Base-by-base conservation (phyloP, 2,888 invertebrate genomes). In the Agelastica alni region DNA sequence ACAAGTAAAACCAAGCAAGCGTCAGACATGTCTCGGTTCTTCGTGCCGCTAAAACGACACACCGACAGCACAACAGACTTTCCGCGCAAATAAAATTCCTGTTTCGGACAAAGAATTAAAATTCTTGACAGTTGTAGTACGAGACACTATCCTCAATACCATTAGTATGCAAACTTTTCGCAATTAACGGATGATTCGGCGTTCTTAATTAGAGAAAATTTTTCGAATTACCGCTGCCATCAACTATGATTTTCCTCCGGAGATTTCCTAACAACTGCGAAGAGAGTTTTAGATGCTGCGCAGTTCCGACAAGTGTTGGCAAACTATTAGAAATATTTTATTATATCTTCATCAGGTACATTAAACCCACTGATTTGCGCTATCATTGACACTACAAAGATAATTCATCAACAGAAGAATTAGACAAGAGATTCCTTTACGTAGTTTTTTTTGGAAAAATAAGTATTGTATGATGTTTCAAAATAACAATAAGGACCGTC, bases 21-120 rank as follows among this genome's bases (percentile, higher is more conserved):
- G 74, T 75, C 73, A 75, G 71, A 71, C 75, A 74, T 75, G 74
- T 74, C 73, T 72, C 70, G 70, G 68, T 17, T 39, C 73, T 69
- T 71, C 73, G 73, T 74, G 73, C 72, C 71, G 68, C 66, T 70
- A 69, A 67, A 72, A 72, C 72, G 69, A 71, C 72, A 65, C 67
- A 65, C 67, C 70, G 72, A 71, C 70, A 71, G 71, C 70, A 67
- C 69, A 31, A 64, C 60, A 60, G 64, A 63, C 63, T 66, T 67
- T 66, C 71, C 68, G 66, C 67, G 68, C 71, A 74, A 74, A 74
- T 73, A 72, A 73, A 73, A 73, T 72, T 70, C 73, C 70, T 66
- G 63, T 63, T 68, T 68, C 67, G 70, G 70, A 70, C 69, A 60
- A 68, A 68, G 71, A 75, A 75, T 75, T 75, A 75, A 75, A 71